Percentiles rank a stretch among this genome's conserved stretches.
Evolutionary conservation across 2,888 invertebrate genomes (phyloP).

Genomic region (Apomyelois bistriatella): DNA sequence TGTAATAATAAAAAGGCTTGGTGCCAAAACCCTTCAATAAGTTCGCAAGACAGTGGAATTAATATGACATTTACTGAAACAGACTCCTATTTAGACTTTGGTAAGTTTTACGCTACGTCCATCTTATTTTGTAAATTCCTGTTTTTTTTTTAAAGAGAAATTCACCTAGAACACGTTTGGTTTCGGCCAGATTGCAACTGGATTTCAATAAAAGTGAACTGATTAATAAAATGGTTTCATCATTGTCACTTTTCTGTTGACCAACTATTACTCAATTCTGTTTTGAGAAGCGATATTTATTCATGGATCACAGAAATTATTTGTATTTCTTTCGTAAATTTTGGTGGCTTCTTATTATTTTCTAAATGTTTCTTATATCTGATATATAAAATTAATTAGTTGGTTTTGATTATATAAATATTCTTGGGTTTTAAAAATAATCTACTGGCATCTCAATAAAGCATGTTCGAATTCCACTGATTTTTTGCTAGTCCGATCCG

Average conservation of each 20-base stretch:
- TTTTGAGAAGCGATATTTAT: too few relatives aligned
- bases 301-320: too few relatives aligned
- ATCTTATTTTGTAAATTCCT: not conserved
- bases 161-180: not conserved
- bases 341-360: too few relatives aligned
- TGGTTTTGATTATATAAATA: too few relatives aligned
- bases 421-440: too few relatives aligned
- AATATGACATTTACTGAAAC: slow-evolving; percentile 86
- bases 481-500: too few relatives aligned
- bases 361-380: too few relatives aligned
- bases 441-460: too few relatives aligned
- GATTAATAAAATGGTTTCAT: not conserved
- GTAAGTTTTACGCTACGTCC: slow-evolving; percentile 48
- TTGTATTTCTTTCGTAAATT: too few relatives aligned
- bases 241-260: not conserved
- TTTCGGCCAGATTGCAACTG: not conserved
- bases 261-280: not conserved
- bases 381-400: too few relatives aligned
- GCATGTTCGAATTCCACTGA: too few relatives aligned
- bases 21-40: slow-evolving; percentile 84
- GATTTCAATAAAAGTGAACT: not conserved
- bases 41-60: slow-evolving; percentile 89
- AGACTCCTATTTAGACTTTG: slow-evolving; percentile 77
- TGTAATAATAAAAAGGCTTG: slow-evolving; percentile 78
- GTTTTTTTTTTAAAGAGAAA: not conserved